A percentile compares a stretch with the other conserved stretches of the same genome.
These are phyloP conservation scores for Ploceus nigricollis DNA, from an alignment of 2,113 vertebrate species.

Conservation along the genomic window DNA sequence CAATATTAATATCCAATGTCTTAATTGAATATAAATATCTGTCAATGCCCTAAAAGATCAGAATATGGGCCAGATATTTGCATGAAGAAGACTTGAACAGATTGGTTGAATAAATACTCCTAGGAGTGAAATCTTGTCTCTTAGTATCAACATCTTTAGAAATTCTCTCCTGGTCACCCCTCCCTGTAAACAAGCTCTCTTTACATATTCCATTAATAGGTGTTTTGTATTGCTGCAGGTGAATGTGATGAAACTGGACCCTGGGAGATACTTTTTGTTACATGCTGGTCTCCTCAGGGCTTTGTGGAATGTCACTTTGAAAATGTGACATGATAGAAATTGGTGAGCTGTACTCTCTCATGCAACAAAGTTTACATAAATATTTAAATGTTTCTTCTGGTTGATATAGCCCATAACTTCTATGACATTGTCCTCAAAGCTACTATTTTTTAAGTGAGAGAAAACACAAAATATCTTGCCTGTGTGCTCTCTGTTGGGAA, in stretches of 20 bases:
- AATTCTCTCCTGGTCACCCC: not conserved
- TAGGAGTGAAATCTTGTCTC: not conserved
- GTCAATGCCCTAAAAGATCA: not conserved
- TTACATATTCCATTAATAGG: not conserved
- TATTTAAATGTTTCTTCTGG: slow-evolving; percentile 15
- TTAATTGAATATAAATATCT: not conserved
- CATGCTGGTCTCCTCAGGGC: not conserved
- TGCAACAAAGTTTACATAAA: slow-evolving; percentile 38
- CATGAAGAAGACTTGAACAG: not conserved
- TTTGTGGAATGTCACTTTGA: slow-evolving; percentile 34
- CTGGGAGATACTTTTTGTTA: not conserved
- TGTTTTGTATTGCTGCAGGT: not conserved
- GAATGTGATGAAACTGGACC: not conserved
- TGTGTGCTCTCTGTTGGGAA: not conserved
- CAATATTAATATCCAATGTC: not conserved
- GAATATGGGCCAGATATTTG: not conserved
- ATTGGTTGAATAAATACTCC: not conserved
- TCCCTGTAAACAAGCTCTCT: not conserved
- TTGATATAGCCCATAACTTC: not conserved
- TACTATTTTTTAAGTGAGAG: not conserved
- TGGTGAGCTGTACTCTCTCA: slow-evolving; percentile 17
- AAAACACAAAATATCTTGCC: not conserved
- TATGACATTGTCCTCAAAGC: not conserved
- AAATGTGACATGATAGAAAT: slow-evolving; percentile 42
- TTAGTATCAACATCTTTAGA: not conserved